Base-by-base conservation (phyloP, 2,797 vertebrate genomes). In the Anabas testudineus region DNA sequence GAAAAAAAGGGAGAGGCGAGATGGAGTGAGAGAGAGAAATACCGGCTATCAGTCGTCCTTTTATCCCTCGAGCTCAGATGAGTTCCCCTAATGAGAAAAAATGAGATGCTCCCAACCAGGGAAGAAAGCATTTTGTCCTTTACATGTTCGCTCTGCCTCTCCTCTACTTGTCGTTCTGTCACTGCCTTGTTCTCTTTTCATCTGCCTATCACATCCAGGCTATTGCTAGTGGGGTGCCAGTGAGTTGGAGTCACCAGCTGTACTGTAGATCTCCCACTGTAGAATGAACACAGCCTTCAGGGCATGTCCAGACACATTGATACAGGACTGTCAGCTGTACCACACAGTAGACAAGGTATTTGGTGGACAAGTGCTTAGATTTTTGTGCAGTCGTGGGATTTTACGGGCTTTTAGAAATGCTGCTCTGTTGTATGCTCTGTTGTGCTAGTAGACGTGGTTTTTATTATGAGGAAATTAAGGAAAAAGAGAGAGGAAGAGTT, bases 11-110 rank as follows among this genome's bases (percentile, higher is more conserved):
- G 70, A 81, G 83, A 75, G 67, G 74, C 71, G 73, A 65, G 79
- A 81, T 39, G 30, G 81, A 67, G 74, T 62, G 69, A 58, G 74
- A 80, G 74, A 80, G 78, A 71, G 81, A 82, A 86, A 90, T 70
- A 71, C 73, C 36, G 53, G 76, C 82, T 87, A 90, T 90, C 87
- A 90, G 85, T 81, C 81, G 80, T 85, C 43, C 80, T 92, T 91
- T 91, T 88, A 91, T 91, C 85, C 84, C 86, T 80, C 69, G 83
- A 87, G 86, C 90, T 92, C 78, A 84, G 85, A 88, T 89, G 87
- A 90, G 84, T 87, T 90, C 78, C 80, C 82, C 83, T 90, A 91
- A 92, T 90, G 90, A 91, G 89, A 91, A 91, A 87, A 90, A 91
- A 92, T 90, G 78, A 90, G 89, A 90, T 81, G 76, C 86, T 87